phyloP scores from a whole-genome alignment of 2,113 vertebrate genomes.

The Cyprinodon variegatus region DNA sequence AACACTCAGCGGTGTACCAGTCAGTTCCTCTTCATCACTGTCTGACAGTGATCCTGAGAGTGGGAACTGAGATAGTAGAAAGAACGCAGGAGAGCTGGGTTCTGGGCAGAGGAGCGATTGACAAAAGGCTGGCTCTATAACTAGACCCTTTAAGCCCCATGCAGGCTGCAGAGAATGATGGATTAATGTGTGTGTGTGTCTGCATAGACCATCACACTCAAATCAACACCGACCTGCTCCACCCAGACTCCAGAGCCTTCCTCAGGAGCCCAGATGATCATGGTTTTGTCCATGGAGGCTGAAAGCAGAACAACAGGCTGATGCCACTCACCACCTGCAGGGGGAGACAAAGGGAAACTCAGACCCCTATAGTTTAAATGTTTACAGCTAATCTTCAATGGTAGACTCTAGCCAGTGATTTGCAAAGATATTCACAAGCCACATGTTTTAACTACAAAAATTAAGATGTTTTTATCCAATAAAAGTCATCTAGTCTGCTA shows the following conservation, averaged over 20 bases:
- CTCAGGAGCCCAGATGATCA: slow-evolving; percentile 97
- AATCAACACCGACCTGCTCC: slow-evolving; percentile 85
- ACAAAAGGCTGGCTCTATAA: slow-evolving; percentile 9
- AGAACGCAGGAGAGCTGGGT: slow-evolving; percentile 43
- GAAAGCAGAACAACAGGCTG: slow-evolving; percentile 90
- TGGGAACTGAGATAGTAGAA: slow-evolving; percentile 30
- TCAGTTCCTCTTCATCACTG: slow-evolving; percentile 58
- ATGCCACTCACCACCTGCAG: slow-evolving; percentile 85
- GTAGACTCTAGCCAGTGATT: not conserved
- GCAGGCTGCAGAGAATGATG: slow-evolving; percentile 10
- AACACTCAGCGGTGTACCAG: slow-evolving; percentile 50
- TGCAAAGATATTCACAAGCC: not conserved
- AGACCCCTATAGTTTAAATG: not conserved
- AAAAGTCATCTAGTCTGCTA: not conserved
- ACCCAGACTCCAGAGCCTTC: slow-evolving; percentile 94
- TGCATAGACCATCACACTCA: not conserved
- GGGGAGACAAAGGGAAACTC: slow-evolving; percentile 60
- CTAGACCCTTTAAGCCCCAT: not conserved
- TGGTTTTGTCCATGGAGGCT: slow-evolving; percentile 97
- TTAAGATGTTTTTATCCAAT: not conserved
- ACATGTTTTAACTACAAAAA: not conserved
- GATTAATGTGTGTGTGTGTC: slow-evolving; percentile 15
- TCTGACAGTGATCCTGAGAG: slow-evolving; percentile 66
- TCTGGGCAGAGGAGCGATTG: slow-evolving; percentile 28
- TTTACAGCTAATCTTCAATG: not conserved